Conservation (phyloP, 2,113 vertebrate species). For the Cettia cetti region DNA sequence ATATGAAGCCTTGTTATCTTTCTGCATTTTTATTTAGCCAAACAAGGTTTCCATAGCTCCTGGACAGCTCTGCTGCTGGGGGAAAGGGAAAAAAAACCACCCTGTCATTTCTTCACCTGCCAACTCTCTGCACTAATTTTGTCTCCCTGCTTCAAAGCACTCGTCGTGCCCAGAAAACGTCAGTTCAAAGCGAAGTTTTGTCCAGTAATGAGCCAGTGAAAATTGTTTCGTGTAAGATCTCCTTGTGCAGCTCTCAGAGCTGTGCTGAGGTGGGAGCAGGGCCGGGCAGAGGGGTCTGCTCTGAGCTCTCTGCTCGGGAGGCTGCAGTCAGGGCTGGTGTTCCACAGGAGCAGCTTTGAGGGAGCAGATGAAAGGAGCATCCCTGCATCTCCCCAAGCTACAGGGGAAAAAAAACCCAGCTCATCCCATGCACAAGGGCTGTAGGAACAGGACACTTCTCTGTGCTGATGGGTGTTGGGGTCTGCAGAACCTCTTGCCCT, state of each 20-base stretch:
- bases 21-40: background rate
- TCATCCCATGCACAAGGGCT: background rate
- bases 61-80: background rate
- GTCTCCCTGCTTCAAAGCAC: slow-evolving; percentile 25
- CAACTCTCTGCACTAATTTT: slow-evolving; percentile 35
- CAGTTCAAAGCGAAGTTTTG: slow-evolving; percentile 26
- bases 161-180: slow-evolving; percentile 25
- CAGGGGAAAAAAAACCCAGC: rapidly evolving
- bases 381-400: background rate
- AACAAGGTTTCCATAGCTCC: slow-evolving; percentile 39
- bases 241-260: background rate
- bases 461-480: rapidly evolving
- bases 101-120: slow-evolving; percentile 55
- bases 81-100: background rate
- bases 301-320: background rate
- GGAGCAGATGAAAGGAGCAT: background rate
- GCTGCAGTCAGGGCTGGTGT: background rate
- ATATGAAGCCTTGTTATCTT: slow-evolving; percentile 19
- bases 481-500: background rate
- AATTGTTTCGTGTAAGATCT: background rate
- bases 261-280: background rate
- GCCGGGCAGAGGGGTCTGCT: background rate
- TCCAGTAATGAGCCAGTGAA: slow-evolving; percentile 37
- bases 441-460: background rate
- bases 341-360: background rate